Evolutionary conservation across 2,113 vertebrate species (phyloP).

Genomic region (Mustelus asterias): DNA sequence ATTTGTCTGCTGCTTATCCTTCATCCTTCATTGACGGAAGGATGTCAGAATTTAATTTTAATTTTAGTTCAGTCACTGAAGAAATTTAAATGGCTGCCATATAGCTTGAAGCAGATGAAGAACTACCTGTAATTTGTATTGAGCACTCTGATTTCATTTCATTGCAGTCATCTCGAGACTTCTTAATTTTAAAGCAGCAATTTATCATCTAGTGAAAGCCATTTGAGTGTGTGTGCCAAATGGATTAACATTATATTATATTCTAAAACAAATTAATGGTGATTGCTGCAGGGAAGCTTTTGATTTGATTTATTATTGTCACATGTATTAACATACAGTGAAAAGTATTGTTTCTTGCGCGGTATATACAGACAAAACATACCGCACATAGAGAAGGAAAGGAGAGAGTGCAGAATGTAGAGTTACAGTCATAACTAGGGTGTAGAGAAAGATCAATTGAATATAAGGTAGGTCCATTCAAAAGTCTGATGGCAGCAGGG

Average conservation of each 20-base stretch:
- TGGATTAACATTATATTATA: conserved; percentile 21
- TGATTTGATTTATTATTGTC: too few species aligned
- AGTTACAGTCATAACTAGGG: too few species aligned
- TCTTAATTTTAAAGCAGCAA: conserved; percentile 25
- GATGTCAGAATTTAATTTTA: background rate
- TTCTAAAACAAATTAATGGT: background rate
- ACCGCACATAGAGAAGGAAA: too few species aligned
- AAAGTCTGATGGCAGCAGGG: too few species aligned
- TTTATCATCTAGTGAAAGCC: background rate
- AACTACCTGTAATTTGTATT: background rate
- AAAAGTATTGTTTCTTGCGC: too few species aligned
- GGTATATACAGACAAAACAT: too few species aligned
- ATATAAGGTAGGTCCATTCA: too few species aligned
- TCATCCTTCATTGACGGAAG: too few species aligned
- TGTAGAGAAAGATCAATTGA: too few species aligned
- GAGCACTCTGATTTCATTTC: background rate
- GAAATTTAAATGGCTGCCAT: background rate
- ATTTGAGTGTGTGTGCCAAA: background rate
- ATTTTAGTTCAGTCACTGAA: background rate
- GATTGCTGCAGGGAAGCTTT: background rate
- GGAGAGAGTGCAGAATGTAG: too few species aligned
- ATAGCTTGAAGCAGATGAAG: background rate
- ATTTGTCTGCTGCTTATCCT: background rate
- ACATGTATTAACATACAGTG: too few species aligned
- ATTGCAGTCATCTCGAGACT: background rate